phyloP scores from a whole-genome alignment of 2,113 vertebrate genomes.

The Jaculus jaculus region DNA sequence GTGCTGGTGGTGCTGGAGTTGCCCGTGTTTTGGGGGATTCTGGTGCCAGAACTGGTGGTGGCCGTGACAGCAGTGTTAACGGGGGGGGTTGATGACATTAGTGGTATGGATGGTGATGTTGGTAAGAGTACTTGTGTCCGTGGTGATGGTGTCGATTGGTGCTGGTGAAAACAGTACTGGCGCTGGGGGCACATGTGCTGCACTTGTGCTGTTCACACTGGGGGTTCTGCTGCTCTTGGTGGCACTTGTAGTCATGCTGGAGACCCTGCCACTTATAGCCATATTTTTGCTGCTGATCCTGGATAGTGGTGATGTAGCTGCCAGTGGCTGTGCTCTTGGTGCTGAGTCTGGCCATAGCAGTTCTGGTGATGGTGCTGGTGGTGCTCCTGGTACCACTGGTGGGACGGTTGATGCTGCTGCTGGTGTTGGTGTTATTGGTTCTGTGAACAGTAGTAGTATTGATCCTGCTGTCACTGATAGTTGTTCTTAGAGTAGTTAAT shows the following conservation, averaged over 20 bases:
- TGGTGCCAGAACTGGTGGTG: not conserved
- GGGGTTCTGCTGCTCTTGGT: no score
- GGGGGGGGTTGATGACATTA: not conserved
- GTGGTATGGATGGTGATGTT: fast-evolving
- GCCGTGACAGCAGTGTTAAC: fast-evolving
- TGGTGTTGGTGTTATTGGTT: not conserved
- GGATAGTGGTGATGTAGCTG: not conserved
- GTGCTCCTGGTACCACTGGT: not conserved
- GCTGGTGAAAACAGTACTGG: not conserved
- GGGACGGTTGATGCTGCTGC: not conserved
- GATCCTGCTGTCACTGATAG: no score
- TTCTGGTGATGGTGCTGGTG: not conserved
- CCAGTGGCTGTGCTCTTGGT: not conserved
- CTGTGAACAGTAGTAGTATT: no score
- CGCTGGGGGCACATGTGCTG: not conserved
- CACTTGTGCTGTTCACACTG: not conserved
- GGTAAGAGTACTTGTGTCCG: not conserved
- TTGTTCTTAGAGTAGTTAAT: not conserved
- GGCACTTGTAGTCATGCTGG: not conserved
- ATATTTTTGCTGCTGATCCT: no score
- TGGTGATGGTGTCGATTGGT: not conserved
- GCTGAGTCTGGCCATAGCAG: not conserved
- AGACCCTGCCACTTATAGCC: no score
- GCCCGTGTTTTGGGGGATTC: not conserved
- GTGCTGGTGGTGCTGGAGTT: not conserved